Evolutionary conservation across 1,140 invertebrate genomes (phyloP), one percentile per base, ranked within the genome.

Genomic region (Leguminivora glycinivorella): DNA sequence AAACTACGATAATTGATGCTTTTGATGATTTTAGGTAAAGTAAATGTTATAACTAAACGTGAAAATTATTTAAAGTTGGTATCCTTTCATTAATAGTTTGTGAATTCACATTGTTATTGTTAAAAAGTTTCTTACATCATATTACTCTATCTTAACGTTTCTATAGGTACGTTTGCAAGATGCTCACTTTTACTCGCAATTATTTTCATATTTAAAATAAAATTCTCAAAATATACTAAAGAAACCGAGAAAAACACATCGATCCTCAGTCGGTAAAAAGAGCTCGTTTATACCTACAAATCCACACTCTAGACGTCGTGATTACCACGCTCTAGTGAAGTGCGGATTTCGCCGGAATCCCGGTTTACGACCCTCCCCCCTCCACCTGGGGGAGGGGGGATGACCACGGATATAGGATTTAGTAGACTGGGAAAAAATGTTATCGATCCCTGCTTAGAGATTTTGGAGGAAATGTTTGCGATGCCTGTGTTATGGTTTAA

Each of bases 291-390:
- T 74, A 81, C 80, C 80, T 82, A 83, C 80, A 88, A 88, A 89
- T 88, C 87, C 80, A 80, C 84, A 79, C 75, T 63, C 69, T 56
- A 80, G 76, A 81, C 77, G 76, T 72, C 85, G 85, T 89, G 85
- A 89, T 89, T 89, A 86, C 78, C 79, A 80, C 73, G 81, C 76
- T 81, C 78, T 82, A 83, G 82, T 83, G 87, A 86, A 84, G 83
- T 87, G 84, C 75, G 87, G 87, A 89, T 89, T 87, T 79, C 85
- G 76, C 75, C 78, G 58, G 85, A 89, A 87, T 87, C 85, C 85
- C 82, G 79, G 80, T 87, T 88, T 88, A 87, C 81, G 83, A 85
- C 74, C 80, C 78, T 56, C 12, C 66, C 56, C 68, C 67, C 56
- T 63, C 67, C 9, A 19, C 72, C 76, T 69, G 43, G 38, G 26